Percentiles rank a stretch among this genome's conserved stretches.
Evolutionary conservation across 2,888 invertebrate species (phyloP).

Genomic region (Cantharis rustica): DNA sequence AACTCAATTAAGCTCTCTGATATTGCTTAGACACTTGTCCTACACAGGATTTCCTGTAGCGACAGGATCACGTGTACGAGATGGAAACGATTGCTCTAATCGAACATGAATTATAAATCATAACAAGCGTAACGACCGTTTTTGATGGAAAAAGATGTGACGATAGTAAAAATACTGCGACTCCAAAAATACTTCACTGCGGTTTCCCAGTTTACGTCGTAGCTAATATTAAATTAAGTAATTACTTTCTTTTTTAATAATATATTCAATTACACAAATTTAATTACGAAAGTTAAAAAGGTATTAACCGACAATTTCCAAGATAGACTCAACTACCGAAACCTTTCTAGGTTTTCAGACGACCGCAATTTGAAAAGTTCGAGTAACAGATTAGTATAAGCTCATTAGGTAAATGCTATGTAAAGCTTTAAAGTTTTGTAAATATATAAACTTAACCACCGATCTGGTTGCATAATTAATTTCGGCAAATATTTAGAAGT

Average conservation of each 20-base stretch:
- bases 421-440: neutral
- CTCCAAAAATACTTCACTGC: neutral
- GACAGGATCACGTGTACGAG: conserved; percentile 17
- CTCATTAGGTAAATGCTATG: neutral
- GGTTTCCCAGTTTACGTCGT: too few relatives aligned
- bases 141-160: neutral
- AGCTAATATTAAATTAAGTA: too few relatives aligned
- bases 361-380: neutral
- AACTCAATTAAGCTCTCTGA: conserved; percentile 27
- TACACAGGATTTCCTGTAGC: conserved; percentile 25
- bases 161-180: neutral
- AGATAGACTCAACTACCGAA: neutral
- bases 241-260: too few relatives aligned
- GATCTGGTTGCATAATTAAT: neutral
- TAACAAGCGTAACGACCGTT: conserved; percentile 9
- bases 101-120: conserved; percentile 24
- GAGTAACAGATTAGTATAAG: neutral
- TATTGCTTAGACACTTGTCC: conserved; percentile 24
- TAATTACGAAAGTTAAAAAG: neutral
- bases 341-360: neutral
- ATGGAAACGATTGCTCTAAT: conserved; percentile 9
- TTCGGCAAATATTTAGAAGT: neutral
- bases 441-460: conserved; percentile 1
- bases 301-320: neutral
- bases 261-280: neutral